Evolutionary conservation across 2,888 invertebrate species (phyloP), one percentile per base, ranked within the genome.

Genomic region (Xiphydria camelus): DNA sequence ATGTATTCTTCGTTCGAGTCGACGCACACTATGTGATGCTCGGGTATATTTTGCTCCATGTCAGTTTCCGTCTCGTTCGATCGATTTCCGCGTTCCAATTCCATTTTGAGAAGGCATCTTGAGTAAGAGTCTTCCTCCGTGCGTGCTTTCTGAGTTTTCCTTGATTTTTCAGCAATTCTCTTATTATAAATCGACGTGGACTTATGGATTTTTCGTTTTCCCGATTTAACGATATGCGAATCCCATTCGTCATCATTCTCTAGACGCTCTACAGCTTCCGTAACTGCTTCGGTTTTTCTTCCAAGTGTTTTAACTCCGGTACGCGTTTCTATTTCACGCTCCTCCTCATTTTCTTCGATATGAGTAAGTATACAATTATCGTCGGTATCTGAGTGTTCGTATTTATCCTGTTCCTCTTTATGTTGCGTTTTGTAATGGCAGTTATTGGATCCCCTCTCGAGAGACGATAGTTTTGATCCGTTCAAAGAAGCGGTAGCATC

Each of bases 11-110:
- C 21, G 10, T 29, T 29, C n/a, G 35, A 14, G 4, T 37, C 42
- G 2, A 38, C 18, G 19, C 44, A 44, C 17, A 44, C 22, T 4
- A 31, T 39, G 23, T 32, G 44, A 44, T 39, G 44, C 32, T 44
- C n/a, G 4, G 44, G 39, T 31, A 39, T 39, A 25, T 44, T 44
- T 23, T 15, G 17, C 23, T 44, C 22, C 10, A 32, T 22, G 19
- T 38, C 38, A 42, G 29, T 19, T 25, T 42, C 15, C 1, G 34
- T 7, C 7, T 10, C 29, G 12, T 10, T 7, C 4, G 0, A 9
- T 26, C 2, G 6, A 10, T 26, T 26, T n/a, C n/a, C n/a, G n/a
- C n/a, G n/a, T n/a, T n/a, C n/a, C n/a, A n/a, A n/a, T n/a, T n/a
- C n/a, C n/a, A n/a, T n/a, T n/a, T n/a, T n/a, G n/a, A n/a, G n/a